phyloP scores from a whole-genome alignment of 2,888 invertebrate species.

The Zygogramma bicolorata region DNA sequence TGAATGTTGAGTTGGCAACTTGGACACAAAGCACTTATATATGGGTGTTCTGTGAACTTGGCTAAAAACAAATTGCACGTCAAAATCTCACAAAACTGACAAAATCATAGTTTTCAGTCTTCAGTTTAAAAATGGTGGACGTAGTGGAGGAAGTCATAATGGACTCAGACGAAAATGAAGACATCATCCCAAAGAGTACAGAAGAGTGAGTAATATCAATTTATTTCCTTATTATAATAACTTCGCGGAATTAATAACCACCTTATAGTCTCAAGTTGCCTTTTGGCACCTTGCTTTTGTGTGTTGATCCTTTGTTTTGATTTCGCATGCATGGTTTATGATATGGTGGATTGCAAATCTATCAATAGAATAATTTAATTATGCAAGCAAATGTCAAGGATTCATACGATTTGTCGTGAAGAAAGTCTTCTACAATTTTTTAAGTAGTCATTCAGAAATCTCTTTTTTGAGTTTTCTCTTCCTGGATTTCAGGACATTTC shows the following conservation, averaged over 20 bases:
- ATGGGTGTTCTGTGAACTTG: neutral
- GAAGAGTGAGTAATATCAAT: slow-evolving; percentile 62
- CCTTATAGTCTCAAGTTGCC: neutral
- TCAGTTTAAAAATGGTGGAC: slow-evolving; percentile 59
- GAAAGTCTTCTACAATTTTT: neutral
- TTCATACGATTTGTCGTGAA: neutral
- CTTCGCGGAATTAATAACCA: neutral
- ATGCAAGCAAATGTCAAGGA: slow-evolving; percentile 3
- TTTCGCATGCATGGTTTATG: neutral
- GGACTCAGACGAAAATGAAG: slow-evolving; percentile 61
- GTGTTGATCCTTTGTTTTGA: slow-evolving; percentile 23
- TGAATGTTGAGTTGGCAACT: no score
- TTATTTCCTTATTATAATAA: neutral
- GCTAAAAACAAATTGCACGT: neutral
- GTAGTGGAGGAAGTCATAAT: slow-evolving; percentile 61
- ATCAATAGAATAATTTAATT: neutral
- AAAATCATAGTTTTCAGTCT: neutral
- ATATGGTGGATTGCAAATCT: neutral
- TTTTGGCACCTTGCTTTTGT: neutral
- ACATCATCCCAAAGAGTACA: slow-evolving; percentile 62
- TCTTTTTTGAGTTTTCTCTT: no score
- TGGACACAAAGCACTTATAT: no score
- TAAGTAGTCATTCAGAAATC: no score
- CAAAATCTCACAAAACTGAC: neutral
- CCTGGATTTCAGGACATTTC: no score